Conservation (phyloP, 2,888 invertebrate genomes). For the Cinara cedri region DNA sequence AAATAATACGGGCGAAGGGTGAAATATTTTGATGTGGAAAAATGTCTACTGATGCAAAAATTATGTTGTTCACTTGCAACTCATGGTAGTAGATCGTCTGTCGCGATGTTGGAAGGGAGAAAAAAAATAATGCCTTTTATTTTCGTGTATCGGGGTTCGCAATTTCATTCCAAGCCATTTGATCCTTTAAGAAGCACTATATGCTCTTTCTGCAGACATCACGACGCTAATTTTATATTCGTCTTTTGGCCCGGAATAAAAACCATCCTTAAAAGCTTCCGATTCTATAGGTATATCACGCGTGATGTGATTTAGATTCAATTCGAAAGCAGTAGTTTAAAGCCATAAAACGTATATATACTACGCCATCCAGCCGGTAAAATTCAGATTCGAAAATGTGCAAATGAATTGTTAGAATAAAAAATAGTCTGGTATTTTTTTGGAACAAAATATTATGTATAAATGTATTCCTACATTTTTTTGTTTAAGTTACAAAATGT, state of each 20-base stretch:
- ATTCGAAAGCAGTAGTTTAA: neutral
- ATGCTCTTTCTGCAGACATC: constrained; percentile 40
- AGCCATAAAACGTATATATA: neutral
- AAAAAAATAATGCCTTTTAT: constrained; percentile 55
- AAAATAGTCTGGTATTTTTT: no score
- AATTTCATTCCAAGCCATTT: constrained; percentile 54
- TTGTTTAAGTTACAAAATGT: no score
- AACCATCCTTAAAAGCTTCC: constrained; percentile 52
- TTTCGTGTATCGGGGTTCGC: constrained; percentile 54
- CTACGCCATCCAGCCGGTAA: neutral
- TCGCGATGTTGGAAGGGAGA: constrained; percentile 8
- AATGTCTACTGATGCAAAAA: constrained; percentile 51
- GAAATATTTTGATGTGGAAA: constrained; percentile 37
- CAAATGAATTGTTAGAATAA: no score
- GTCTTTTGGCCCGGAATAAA: constrained; percentile 50
- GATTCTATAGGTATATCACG: constrained; percentile 7
- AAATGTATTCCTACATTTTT: no score
- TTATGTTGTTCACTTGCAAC: constrained; percentile 36
- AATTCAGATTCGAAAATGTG: no score
- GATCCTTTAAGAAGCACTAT: constrained; percentile 53
- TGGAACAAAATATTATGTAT: no score
- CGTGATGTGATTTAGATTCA: neutral
- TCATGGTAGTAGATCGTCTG: constrained; percentile 20
- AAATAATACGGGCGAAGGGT: constrained; percentile 27
- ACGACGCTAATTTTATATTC: constrained; percentile 55